Evolutionary conservation across 2,113 vertebrate species (phyloP), one percentile per base, ranked within the genome.

Genomic region (Alligator sinensis): DNA sequence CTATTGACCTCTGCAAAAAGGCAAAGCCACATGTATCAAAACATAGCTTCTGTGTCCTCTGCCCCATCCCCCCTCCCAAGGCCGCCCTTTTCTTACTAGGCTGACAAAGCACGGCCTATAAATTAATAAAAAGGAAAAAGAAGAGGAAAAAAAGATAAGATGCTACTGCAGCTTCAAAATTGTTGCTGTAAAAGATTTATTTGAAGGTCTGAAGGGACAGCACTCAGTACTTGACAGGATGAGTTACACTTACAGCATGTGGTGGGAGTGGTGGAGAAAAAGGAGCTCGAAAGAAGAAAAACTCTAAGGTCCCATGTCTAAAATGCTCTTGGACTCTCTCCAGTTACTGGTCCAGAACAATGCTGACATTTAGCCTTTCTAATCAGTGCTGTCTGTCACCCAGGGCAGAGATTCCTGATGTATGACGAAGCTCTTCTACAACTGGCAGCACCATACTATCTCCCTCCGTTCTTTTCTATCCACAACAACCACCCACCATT

Each of bases 361-460:
- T 80, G 95, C 88, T 97, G 96, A 98, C 97, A 97, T 97, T 97
- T 95, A 97, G 97, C 88, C 95, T 80, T 92, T 88, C 75, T 78
- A 95, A 97, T 97, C 96, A 93, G 92, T 25, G 2, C 22, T 96
- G 95, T 92, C 95, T 77, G 64, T 97, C 96, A 94, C 88, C 81
- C 88, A 79, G 94, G 96, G 92, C 95, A 97, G 91, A 94, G 97
- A 97, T 96, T 96, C 96, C 93, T 95, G 82, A 55, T 59, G 86
- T 84, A 93, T 96, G 77, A 93, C 92, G 21, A 75, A 93, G 77
- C 82, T 27, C 62, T 87, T 84, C 93, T 91, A n/a, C 16, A 77
- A 77, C 75, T 81, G 91, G 91, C 92, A 96, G 86, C 2, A 2
- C 57, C 4, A 0, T 90, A 86, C 89, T 93, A 55, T 28, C 2